Conservation (phyloP, 2,113 vertebrate species). For the Pteruthius melanotis region DNA sequence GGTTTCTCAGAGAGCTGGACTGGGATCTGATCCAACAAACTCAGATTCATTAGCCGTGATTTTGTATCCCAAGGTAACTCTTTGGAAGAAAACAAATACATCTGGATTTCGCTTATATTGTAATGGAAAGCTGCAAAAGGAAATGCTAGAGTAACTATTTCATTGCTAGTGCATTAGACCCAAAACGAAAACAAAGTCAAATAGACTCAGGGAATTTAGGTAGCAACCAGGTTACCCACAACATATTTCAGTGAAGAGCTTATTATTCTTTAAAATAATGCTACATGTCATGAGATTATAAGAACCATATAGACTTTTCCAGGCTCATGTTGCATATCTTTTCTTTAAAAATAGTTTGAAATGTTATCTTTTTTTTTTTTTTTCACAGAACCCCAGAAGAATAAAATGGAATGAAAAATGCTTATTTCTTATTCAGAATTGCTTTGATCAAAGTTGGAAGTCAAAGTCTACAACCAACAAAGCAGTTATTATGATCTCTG, state of each 20-base stretch:
- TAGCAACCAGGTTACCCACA: not conserved
- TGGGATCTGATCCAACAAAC: slow-evolving; percentile 41
- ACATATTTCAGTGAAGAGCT: not conserved
- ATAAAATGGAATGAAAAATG: not conserved
- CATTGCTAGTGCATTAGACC: not conserved
- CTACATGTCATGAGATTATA: not conserved
- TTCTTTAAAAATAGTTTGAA: not conserved
- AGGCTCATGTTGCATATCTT: not conserved
- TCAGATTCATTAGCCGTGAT: slow-evolving; percentile 46
- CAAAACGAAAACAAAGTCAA: not conserved
- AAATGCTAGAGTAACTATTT: slow-evolving; percentile 52
- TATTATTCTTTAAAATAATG: not conserved
- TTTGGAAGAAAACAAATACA: slow-evolving; percentile 62
- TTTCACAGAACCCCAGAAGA: not conserved
- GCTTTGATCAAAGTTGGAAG: not conserved
- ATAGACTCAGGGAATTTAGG: not conserved
- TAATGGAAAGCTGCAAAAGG: slow-evolving; percentile 49
- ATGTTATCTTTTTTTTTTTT: not conserved
- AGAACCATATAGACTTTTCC: not conserved
- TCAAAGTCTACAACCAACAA: not conserved
- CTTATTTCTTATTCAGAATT: not conserved
- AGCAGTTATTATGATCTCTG: not conserved
- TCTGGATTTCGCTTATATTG: slow-evolving; percentile 59
- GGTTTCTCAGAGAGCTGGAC: slow-evolving; percentile 11
- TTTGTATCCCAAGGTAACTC: slow-evolving; percentile 62